Evolutionary conservation across 1,140 invertebrate genomes (phyloP).

Genomic region (Phocides pigmalion): DNA sequence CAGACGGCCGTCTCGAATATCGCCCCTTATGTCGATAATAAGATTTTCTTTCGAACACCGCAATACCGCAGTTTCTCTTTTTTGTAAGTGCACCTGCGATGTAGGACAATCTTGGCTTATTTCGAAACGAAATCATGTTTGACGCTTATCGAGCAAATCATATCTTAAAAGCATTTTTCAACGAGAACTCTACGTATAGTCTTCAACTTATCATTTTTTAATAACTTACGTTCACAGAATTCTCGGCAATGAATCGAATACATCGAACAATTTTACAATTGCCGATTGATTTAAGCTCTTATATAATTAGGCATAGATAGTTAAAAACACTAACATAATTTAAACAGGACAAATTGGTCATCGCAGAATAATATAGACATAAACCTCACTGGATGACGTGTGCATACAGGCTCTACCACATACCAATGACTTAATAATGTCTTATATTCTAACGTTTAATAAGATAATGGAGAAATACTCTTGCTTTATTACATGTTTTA

Average conservation of each 20-base stretch:
- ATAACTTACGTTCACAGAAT: conserved; percentile 31
- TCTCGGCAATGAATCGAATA: not conserved
- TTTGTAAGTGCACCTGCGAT: conserved; percentile 76
- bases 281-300: not conserved
- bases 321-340: conserved; percentile 11
- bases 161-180: conserved; percentile 39
- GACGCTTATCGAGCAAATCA: conserved; percentile 59
- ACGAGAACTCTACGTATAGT: conserved; percentile 6
- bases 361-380: conserved; percentile 30
- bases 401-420: conserved; percentile 1
- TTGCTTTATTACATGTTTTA: not conserved
- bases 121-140: conserved; percentile 63
- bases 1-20: conserved; percentile 73
- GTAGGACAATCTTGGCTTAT: conserved; percentile 71
- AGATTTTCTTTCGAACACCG: conserved; percentile 77
- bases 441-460: not conserved
- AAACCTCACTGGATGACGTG: conserved; percentile 1
- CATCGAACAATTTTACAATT: not conserved
- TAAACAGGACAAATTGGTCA: conserved; percentile 41
- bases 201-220: conserved; percentile 27
- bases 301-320: not conserved
- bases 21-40: conserved; percentile 79
- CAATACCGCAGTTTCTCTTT: conserved; percentile 75
- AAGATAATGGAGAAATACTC: not conserved
- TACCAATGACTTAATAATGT: conserved; percentile 1